Evolutionary conservation across 2,888 invertebrate species (phyloP).

Genomic region (Cinara cedri): DNA sequence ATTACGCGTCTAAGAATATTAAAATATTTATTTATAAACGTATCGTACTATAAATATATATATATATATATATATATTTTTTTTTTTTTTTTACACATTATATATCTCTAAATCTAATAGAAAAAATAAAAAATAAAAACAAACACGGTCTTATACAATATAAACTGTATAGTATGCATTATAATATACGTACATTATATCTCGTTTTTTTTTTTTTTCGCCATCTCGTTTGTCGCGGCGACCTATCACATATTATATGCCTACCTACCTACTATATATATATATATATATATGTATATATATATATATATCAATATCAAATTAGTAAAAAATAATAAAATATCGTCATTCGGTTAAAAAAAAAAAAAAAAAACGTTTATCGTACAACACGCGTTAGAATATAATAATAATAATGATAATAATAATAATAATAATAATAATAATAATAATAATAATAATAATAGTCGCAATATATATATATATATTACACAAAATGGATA

Average conservation of each 20-base stretch:
- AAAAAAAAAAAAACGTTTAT: conserved; percentile 49
- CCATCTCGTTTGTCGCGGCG: too few relatives aligned
- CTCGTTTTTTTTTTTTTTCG: conserved; percentile 17
- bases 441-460: conserved; percentile 16
- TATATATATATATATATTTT: too few relatives aligned
- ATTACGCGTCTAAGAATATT: too few relatives aligned
- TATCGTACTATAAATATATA: too few relatives aligned
- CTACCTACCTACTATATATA: too few relatives aligned
- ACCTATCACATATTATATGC: conserved; percentile 32
- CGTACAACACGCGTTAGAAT: conserved; percentile 29
- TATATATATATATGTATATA: conserved; percentile 28
- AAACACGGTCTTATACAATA: conserved; percentile 38
- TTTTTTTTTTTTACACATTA: too few relatives aligned
- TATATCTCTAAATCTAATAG: conserved; percentile 24
- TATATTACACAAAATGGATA: conserved; percentile 46
- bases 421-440: conserved; percentile 18
- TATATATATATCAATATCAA: not conserved
- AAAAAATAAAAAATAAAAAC: conserved; percentile 37
- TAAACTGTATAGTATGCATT: conserved; percentile 34
- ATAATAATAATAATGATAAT: conserved; percentile 16
- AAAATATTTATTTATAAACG: too few relatives aligned
- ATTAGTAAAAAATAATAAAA: conserved; percentile 23
- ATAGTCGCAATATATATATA: too few relatives aligned
- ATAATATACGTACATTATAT: conserved; percentile 16
- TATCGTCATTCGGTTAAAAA: conserved; percentile 39